Conservation (phyloP, 2,888 invertebrate species). For the Drosophila engyochracea region DNA sequence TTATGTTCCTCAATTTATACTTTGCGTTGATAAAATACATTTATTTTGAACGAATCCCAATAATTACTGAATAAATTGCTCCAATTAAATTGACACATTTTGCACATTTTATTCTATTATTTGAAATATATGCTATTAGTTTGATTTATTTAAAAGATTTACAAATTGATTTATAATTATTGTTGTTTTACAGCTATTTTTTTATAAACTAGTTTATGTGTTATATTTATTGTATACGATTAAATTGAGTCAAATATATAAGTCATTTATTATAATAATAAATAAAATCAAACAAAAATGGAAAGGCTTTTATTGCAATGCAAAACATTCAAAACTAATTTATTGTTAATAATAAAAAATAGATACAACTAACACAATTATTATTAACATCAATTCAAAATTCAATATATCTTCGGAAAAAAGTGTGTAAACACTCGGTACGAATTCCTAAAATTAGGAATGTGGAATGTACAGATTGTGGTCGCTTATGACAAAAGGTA, state of each 20-base stretch:
- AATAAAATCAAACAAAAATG: not conserved
- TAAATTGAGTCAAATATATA: not conserved
- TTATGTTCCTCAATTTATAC: constrained; percentile 11
- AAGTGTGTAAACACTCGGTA: rapidly evolving
- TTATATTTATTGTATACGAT: not conserved
- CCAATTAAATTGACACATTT: not conserved
- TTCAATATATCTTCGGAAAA: not conserved
- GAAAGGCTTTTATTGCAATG: not conserved
- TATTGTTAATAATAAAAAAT: not conserved
- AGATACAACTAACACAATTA: rapidly evolving
- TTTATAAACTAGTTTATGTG: no score
- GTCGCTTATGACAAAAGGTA: not conserved
- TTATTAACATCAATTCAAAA: not conserved
- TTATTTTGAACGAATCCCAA: not conserved
- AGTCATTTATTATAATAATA: not conserved
- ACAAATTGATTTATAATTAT: not conserved
- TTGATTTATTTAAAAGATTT: not conserved
- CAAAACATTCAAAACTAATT: not conserved
- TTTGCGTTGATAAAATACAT: not conserved
- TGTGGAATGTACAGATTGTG: not conserved
- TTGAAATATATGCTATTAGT: not conserved
- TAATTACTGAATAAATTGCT: not conserved
- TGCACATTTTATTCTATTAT: not conserved
- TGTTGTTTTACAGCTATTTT: no score
- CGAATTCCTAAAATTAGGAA: not conserved